These are phyloP conservation scores for Enteromius thamalakanensis DNA, from an alignment of 2,797 vertebrate species.

Conservation along the genomic window DNA sequence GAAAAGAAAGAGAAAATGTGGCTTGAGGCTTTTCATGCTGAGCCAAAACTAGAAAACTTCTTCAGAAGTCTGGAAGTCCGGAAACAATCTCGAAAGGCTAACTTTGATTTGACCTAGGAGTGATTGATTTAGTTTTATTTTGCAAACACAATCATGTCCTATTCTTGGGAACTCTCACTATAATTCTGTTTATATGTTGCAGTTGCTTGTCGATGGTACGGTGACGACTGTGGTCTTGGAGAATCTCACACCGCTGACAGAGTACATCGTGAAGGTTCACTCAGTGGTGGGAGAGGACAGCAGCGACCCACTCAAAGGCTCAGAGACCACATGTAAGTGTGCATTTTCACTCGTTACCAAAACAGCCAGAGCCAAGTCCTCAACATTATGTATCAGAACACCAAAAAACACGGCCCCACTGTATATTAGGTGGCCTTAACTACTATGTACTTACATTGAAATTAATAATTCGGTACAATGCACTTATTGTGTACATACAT, in stretches of 20 bases:
- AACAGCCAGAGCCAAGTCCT: conserved; percentile 40
- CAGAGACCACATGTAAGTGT: conserved; percentile 92
- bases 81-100: neutral
- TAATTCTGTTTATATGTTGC: conserved; percentile 44
- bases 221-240: conserved; percentile 86
- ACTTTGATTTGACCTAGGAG: conserved; percentile 1
- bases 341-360: neutral
- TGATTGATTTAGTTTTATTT: neutral
- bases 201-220: conserved; percentile 90
- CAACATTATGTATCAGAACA: neutral
- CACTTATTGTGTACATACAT: too few relatives aligned
- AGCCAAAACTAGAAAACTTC: neutral
- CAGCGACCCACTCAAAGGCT: conserved; percentile 89
- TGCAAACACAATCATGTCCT: conserved; percentile 3
- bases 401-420: neutral
- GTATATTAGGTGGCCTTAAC: too few relatives aligned
- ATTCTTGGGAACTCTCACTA: neutral
- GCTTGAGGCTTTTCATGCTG: neutral
- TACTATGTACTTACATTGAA: too few relatives aligned
- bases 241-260: conserved; percentile 86
- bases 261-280: conserved; percentile 91
- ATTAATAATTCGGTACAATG: too few relatives aligned
- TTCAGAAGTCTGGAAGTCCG: neutral
- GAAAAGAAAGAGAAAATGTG: neutral
- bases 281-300: conserved; percentile 90